Base-by-base conservation (phyloP, 2,797 vertebrate genomes). In the Ctenopoma multispine region DNA sequence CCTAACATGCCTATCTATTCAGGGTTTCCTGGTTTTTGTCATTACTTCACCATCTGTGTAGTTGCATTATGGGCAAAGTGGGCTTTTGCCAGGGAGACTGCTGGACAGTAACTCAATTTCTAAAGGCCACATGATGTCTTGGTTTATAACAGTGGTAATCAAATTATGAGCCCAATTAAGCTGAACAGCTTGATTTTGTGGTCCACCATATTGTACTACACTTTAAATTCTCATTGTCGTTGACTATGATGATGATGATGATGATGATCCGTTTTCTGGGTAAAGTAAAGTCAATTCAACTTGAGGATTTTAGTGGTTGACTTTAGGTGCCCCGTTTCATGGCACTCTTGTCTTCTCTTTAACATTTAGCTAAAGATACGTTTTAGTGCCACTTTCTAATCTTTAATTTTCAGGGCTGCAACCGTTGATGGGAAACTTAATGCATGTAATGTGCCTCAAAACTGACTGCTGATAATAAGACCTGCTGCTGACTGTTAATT, bases 11-110 rank as follows among this genome's bases (percentile, higher is more conserved):
- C 18, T 20, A 24, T 51, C 27, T 13, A 15, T 24, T 59, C 49
- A 62, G 29, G 38, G 55, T 72, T 75, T 75, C 50, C 55, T 79
- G 62, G 1, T 56, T 68, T 49, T 50, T 38, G 36, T 75, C 62
- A 68, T 75, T 67, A 72, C 58, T 68, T 65, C 65, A 55, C 78
- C 78, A 83, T 81, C 82, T 85, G 80, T 69, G 59, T 31, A 8
- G 40, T 13, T 62, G 63, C 63, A 63, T 58, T 23, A 48, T 60
- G 21, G 69, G 41, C 5, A 6, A 59, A 63, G 56, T 58, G 47
- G 53, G 38, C 10, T 38, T 80, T 73, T 73, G 63, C 64, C 59
- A 59, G 58, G 43, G 50, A 79, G 56, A 56, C 72, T 65, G 57
- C 50, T 49, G 27, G 59, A 81, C 62, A 49, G 9, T 81, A 83